phyloP scores from a whole-genome alignment of 2,888 invertebrate species.

The Eumacrocentrus americanus region DNA sequence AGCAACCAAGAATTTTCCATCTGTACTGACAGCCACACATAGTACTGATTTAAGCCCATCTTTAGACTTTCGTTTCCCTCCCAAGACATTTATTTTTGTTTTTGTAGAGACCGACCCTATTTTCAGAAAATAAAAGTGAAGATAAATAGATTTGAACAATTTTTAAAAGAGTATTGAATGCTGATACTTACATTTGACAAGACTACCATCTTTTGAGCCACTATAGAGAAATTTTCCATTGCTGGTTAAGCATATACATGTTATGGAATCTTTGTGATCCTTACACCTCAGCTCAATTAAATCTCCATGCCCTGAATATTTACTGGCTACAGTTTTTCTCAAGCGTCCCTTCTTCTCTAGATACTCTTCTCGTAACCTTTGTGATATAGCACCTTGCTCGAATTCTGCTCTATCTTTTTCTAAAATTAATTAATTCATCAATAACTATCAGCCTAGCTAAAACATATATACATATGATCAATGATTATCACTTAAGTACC shows the following conservation, averaged over 20 bases:
- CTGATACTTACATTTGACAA: constrained; percentile 84
- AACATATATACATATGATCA: neutral
- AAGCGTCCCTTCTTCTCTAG: constrained; percentile 85
- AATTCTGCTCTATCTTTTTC: constrained; percentile 73
- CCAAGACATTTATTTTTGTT: constrained; percentile 65
- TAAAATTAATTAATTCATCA: constrained; percentile 36
- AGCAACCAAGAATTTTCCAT: constrained; percentile 80
- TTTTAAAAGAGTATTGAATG: too few relatives aligned
- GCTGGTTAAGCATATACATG: constrained; percentile 78
- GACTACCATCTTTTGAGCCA: constrained; percentile 85
- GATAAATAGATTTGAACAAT: too few relatives aligned
- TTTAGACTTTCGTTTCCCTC: constrained; percentile 49
- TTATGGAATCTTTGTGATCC: constrained; percentile 79
- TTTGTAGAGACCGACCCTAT: constrained; percentile 69
- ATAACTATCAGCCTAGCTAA: neutral
- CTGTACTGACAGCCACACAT: constrained; percentile 63
- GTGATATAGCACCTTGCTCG: constrained; percentile 72
- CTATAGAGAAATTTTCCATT: constrained; percentile 78
- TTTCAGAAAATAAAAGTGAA: constrained; percentile 9
- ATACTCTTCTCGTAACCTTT: constrained; percentile 81
- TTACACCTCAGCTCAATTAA: constrained; percentile 70
- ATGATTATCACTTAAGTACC: constrained; percentile 55
- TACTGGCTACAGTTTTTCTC: constrained; percentile 75
- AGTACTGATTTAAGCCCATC: constrained; percentile 49
- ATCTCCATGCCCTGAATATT: constrained; percentile 61